Conservation (phyloP, 2,113 vertebrate genomes). For the Perca flavescens region DNA sequence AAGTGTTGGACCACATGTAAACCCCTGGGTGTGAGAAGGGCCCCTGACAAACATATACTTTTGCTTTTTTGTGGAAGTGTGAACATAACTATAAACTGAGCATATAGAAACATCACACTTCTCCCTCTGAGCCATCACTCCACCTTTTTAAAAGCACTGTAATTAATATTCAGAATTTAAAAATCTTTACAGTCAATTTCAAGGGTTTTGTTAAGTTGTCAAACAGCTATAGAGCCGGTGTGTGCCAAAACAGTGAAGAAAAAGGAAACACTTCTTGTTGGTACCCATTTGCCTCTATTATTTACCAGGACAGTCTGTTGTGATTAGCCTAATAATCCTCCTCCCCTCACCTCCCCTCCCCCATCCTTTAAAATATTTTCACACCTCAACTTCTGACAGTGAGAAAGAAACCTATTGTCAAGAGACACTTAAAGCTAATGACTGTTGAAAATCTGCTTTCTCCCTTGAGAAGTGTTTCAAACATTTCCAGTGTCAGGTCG, state of each 20-base stretch:
- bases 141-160: neutral
- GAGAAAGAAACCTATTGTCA: slow-evolving; percentile 38
- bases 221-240: neutral
- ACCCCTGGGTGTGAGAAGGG: neutral
- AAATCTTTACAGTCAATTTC: neutral
- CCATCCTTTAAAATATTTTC: slow-evolving; percentile 36
- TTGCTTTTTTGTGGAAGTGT: neutral
- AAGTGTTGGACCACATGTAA: neutral
- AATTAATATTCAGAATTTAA: neutral
- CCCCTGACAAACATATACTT: neutral
- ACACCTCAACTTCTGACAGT: slow-evolving; percentile 46
- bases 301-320: slow-evolving; percentile 36
- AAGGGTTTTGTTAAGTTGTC: neutral
- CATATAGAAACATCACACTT: neutral
- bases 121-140: neutral
- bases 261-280: slow-evolving; percentile 22
- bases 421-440: slow-evolving; percentile 6
- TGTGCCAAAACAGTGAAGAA: neutral
- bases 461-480: neutral
- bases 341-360: slow-evolving; percentile 3
- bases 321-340: slow-evolving; percentile 52
- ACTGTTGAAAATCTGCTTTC: neutral
- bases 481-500: neutral
- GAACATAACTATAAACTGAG: neutral
- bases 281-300: slow-evolving; percentile 43